These are phyloP conservation scores for Taeniopygia guttata DNA, from an alignment of 2,797 vertebrate species.

Conservation along the genomic window DNA sequence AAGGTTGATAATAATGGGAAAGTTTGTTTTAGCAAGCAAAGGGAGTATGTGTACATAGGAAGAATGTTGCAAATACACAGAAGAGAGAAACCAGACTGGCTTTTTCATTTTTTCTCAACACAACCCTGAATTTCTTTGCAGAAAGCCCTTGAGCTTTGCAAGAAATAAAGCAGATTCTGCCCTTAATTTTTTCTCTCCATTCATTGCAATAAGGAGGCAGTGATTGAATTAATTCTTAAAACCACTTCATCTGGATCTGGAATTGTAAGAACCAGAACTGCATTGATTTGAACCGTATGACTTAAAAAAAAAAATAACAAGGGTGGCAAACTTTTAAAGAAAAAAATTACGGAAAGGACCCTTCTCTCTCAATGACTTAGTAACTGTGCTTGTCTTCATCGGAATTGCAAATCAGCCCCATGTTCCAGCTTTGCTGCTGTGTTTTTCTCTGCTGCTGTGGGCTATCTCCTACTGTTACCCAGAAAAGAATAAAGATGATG, in stretches of 20 bases:
- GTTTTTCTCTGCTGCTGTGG: neutral
- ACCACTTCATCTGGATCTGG: neutral
- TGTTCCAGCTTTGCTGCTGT: neutral
- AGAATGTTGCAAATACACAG: neutral
- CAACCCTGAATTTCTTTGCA: neutral
- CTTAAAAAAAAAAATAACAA: neutral
- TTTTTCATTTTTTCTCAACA: neutral
- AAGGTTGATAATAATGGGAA: neutral
- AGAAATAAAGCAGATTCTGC: neutral
- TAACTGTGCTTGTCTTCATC: neutral
- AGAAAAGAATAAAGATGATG: neutral
- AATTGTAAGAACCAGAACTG: neutral
- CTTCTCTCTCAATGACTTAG: neutral
- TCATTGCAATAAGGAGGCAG: neutral
- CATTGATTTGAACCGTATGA: neutral
- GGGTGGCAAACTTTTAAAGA: neutral
- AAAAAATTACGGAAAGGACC: neutral
- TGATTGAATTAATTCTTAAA: neutral
- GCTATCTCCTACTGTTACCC: neutral
- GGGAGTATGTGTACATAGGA: neutral
- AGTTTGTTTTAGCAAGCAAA: neutral
- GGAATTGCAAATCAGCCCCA: neutral
- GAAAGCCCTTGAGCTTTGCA: neutral
- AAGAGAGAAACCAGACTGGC: neutral
- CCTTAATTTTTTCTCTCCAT: neutral